A percentile compares a stretch with the other conserved stretches of the same genome.
Conservation (phyloP, 2,113 vertebrate species). For the Odobenus rosmarus region DNA sequence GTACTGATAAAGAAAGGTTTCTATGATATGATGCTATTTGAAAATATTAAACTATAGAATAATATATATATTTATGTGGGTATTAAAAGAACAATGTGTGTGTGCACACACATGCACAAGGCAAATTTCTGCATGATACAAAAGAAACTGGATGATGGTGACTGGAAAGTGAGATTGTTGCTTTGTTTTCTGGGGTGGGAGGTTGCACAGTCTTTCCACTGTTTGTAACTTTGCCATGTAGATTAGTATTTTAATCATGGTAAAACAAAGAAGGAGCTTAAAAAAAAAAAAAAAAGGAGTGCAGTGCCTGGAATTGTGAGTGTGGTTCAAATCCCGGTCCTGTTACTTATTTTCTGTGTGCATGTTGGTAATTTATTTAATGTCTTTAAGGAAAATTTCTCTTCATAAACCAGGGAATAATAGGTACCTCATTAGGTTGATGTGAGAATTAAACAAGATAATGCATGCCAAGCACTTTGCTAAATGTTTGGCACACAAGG, state of each 20-base stretch:
- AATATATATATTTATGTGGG: neutral
- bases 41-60: neutral
- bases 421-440: neutral
- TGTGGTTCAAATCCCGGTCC: neutral
- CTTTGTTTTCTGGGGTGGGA: neutral
- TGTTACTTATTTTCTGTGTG: neutral
- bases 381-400: neutral
- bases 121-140: neutral
- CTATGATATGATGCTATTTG: neutral
- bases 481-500: neutral
- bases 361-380: neutral
- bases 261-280: neutral
- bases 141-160: neutral
- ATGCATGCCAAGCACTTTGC: neutral
- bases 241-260: neutral
- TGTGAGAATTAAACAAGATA: neutral
- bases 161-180: neutral
- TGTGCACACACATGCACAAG: neutral
- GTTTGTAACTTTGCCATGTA: neutral
- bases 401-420: neutral
- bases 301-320: neutral
- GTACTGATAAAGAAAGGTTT: neutral
- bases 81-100: neutral
- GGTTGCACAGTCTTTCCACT: neutral
- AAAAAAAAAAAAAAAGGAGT: neutral